Percentiles rank a stretch among this genome's conserved stretches.
These are phyloP conservation scores for Napeogenes sylphis DNA, from an alignment of 2,888 invertebrate genomes.

Conservation along the genomic window DNA sequence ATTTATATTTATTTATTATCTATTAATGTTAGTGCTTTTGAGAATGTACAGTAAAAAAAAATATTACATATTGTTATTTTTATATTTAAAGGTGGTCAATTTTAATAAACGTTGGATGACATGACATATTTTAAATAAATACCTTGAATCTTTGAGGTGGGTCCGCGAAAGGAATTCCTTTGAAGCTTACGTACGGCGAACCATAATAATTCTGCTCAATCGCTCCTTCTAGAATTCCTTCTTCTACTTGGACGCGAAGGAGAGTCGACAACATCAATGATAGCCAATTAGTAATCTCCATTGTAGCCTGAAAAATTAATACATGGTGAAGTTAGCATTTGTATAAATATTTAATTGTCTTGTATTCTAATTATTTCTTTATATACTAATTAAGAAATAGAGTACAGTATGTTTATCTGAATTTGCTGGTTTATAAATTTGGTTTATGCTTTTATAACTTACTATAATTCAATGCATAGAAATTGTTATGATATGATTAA, in stretches of 20 bases:
- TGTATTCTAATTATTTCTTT: too few relatives aligned
- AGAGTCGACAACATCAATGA: not conserved
- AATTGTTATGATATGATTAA: too few relatives aligned
- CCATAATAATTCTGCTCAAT: constrained; percentile 43
- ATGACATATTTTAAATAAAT: constrained; percentile 8
- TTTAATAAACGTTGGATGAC: not conserved
- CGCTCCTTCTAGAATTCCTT: constrained; percentile 51
- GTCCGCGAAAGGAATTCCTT: constrained; percentile 59
- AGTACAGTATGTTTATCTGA: too few relatives aligned
- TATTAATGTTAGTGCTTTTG: too few relatives aligned
- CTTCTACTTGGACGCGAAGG: constrained; percentile 33
- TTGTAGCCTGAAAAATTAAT: not conserved
- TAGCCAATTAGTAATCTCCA: not conserved
- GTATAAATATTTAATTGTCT: too few relatives aligned
- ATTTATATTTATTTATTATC: not conserved
- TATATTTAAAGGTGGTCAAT: too few relatives aligned
- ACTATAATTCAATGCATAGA: too few relatives aligned
- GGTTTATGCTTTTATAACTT: too few relatives aligned
- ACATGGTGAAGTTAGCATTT: too few relatives aligned
- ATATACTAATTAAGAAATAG: too few relatives aligned
- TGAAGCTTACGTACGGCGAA: constrained; percentile 50
- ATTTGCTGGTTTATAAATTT: too few relatives aligned
- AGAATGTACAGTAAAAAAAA: not conserved
- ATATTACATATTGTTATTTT: not conserved
- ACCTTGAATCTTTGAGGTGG: constrained; percentile 61